phyloP scores from a whole-genome alignment of 2,113 vertebrate genomes.

The Microcebus griseorufus region DNA sequence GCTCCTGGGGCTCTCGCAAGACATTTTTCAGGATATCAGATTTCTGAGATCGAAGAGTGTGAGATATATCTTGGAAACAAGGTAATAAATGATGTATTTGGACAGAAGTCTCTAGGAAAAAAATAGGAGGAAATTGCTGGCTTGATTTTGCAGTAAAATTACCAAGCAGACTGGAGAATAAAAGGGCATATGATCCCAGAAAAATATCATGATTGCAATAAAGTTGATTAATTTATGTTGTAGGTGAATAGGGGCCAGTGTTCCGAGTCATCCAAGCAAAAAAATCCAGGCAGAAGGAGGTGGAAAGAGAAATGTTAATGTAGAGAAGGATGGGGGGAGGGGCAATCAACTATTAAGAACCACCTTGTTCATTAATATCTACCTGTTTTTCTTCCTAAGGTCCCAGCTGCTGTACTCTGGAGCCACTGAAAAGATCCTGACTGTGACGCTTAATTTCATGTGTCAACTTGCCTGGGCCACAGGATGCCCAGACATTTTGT shows the following conservation, averaged over 20 bases:
- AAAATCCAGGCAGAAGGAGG: neutral
- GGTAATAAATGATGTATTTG: constrained; percentile 23
- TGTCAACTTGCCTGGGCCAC: neutral
- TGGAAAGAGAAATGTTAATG: neutral
- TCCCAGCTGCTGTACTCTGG: neutral
- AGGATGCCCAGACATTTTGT: neutral
- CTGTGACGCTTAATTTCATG: neutral
- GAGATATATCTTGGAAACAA: constrained; percentile 26
- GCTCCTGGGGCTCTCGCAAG: neutral
- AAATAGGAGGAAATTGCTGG: neutral
- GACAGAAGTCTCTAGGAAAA: constrained; percentile 1
- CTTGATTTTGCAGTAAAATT: constrained; percentile 46
- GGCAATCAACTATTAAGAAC: neutral
- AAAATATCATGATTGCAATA: neutral
- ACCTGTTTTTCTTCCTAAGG: neutral
- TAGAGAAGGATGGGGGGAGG: neutral
- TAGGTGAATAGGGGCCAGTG: neutral
- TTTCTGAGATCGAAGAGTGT: constrained; percentile 26
- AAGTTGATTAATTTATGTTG: neutral
- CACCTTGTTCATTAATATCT: too few relatives aligned
- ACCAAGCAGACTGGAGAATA: neutral
- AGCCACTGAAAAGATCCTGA: neutral
- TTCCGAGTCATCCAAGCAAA: neutral
- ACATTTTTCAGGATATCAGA: constrained; percentile 10
- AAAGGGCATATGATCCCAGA: neutral